Percentiles rank a stretch among this genome's conserved stretches.
Evolutionary conservation across 2,888 invertebrate genomes (phyloP).

Genomic region (Anoplius nigerrimus): DNA sequence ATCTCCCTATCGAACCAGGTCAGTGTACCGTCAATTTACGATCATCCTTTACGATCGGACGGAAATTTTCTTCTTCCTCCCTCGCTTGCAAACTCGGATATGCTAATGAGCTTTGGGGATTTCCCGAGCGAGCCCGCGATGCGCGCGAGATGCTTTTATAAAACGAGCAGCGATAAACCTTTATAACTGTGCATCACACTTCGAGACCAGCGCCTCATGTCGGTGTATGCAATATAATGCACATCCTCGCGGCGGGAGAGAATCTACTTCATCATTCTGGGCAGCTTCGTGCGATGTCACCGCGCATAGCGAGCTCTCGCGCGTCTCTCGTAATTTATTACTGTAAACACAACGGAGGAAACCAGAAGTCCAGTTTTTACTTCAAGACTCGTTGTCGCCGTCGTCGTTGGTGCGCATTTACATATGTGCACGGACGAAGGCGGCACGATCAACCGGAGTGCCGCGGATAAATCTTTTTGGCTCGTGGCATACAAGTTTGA

Average conservation of each 20-base stretch:
- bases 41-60: slow-evolving; percentile 33
- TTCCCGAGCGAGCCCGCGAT: slow-evolving; percentile 40
- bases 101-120: slow-evolving; percentile 44
- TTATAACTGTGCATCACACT: slow-evolving; percentile 41
- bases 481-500: too few relatives aligned
- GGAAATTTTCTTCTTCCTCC: slow-evolving; percentile 39
- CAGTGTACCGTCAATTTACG: slow-evolving; percentile 33
- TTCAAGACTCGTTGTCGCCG: slow-evolving; percentile 13
- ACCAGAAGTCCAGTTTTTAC: slow-evolving; percentile 40
- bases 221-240: slow-evolving; percentile 29
- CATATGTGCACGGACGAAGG: slow-evolving; percentile 34
- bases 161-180: slow-evolving; percentile 33
- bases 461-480: too few relatives aligned
- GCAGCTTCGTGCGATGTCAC: slow-evolving; percentile 8
- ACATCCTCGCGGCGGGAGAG: slow-evolving; percentile 29
- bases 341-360: slow-evolving; percentile 42
- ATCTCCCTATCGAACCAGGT: slow-evolving; percentile 40
- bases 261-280: slow-evolving; percentile 46
- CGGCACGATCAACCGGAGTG: slow-evolving; percentile 3
- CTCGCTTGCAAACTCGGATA: slow-evolving; percentile 15
- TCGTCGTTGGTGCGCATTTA: slow-evolving; percentile 32
- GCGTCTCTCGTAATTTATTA: slow-evolving; percentile 41
- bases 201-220: slow-evolving; percentile 17
- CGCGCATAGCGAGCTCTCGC: slow-evolving; percentile 20
- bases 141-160: slow-evolving; percentile 17